Percentiles rank a stretch among this genome's conserved stretches.
phyloP scores from a whole-genome alignment of 1,140 invertebrate species.

The Ostrea edulis region DNA sequence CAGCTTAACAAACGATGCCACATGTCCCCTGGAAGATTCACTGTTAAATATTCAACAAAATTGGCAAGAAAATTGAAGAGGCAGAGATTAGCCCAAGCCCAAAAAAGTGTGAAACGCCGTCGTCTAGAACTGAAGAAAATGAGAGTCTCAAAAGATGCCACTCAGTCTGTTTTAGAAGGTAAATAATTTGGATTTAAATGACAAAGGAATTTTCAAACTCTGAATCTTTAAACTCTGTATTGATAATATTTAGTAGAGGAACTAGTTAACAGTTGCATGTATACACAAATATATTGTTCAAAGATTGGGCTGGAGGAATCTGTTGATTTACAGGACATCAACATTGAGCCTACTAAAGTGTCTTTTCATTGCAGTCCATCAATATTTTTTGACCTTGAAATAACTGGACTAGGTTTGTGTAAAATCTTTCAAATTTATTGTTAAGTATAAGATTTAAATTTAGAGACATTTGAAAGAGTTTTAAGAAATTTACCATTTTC shows the following conservation, averaged over 20 bases:
- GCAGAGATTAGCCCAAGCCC: neutral
- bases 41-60: slow-evolving; percentile 10
- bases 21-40: slow-evolving; percentile 29
- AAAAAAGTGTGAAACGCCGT: slow-evolving; percentile 6
- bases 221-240: no score
- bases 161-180: no score
- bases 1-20: slow-evolving; percentile 21
- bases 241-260: neutral
- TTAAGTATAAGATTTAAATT: no score
- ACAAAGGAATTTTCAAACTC: no score
- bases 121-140: slow-evolving; percentile 21
- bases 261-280: neutral
- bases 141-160: no score
- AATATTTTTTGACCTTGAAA: slow-evolving; percentile 24
- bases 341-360: neutral
- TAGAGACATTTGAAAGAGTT: no score
- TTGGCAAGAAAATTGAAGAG: neutral
- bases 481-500: no score
- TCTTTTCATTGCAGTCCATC: neutral
- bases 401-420: no score
- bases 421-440: no score
- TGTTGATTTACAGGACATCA: no score
- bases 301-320: slow-evolving; percentile 27
- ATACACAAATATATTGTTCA: neutral
- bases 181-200: no score